A percentile compares a stretch with the other conserved stretches of the same genome.
Evolutionary conservation across 1,140 invertebrate genomes (phyloP).

Genomic region (Hyles vespertilio): DNA sequence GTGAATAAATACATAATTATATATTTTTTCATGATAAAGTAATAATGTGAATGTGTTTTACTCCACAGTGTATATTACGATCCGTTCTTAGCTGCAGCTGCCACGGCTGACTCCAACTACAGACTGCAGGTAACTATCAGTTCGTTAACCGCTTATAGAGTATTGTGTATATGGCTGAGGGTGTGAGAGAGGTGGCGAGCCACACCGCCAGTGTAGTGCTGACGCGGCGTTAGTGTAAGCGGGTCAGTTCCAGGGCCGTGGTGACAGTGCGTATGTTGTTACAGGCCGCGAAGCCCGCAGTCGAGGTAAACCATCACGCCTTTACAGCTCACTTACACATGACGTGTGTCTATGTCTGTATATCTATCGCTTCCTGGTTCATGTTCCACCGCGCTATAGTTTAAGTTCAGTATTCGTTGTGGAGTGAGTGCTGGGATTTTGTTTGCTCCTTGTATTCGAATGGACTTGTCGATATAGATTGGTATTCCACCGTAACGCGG

Average conservation of each 20-base stretch:
- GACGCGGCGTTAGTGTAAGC: too few species aligned
- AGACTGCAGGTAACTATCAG: slow-evolving; percentile 87
- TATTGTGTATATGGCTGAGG: too few species aligned
- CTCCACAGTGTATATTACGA: slow-evolving; percentile 92
- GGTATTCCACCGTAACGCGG: slow-evolving; percentile 54
- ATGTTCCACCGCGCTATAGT: slow-evolving; percentile 62
- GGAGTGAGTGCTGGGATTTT: slow-evolving; percentile 71
- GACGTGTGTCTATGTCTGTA: slow-evolving; percentile 61
- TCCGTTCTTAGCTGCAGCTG: slow-evolving; percentile 93
- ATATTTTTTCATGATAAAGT: too few species aligned
- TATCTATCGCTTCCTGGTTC: slow-evolving; percentile 73
- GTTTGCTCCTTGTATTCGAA: slow-evolving; percentile 62
- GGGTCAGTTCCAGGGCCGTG: slow-evolving; percentile 12
- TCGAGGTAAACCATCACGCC: slow-evolving; percentile 76
- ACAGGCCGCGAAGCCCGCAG: slow-evolving; percentile 81
- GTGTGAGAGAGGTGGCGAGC: too few species aligned
- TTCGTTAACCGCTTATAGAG: neutral
- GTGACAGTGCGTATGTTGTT: slow-evolving; percentile 76
- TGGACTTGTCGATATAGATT: slow-evolving; percentile 42
- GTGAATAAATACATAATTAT: too few species aligned
- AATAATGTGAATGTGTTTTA: neutral
- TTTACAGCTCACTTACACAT: slow-evolving; percentile 34
- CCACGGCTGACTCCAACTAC: slow-evolving; percentile 89
- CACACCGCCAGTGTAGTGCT: too few species aligned
- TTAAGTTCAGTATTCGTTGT: slow-evolving; percentile 56